Base-by-base conservation (phyloP, 2,888 invertebrate genomes). In the Trichopria drosophilae region DNA sequence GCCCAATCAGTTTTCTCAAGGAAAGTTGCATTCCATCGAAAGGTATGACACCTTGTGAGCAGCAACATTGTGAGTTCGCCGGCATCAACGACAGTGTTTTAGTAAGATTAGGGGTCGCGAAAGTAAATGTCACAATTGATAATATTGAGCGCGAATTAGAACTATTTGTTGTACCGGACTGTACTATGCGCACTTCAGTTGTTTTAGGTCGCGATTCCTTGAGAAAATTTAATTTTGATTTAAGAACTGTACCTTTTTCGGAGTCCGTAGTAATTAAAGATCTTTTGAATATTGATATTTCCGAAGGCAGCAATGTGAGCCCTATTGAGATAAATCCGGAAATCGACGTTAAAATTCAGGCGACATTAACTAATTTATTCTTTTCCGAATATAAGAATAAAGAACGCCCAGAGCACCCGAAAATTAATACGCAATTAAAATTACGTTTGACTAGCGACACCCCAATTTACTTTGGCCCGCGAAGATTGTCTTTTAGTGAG, bases 391-490 rank as follows among this genome's bases (percentile, higher is more conserved):
- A 26, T 26, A 9, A 22, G 18, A 24, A 15, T 6, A 15, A 15
- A 10, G 28, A 24, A 28, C 40, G 40, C 6, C 40, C 40, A 13
- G 28, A 40, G 16, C 16, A 13, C n/a, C 28, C 40, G 3, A 15
- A 26, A 10, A 10, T 34, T 9, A 32, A 32, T 32, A 32, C 12
- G 12, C 3, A 32, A n/a, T 9, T 32, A 6, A 32, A 7, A 2
- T 3, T 31, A n/a, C 1, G 10, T 7, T 4, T 31, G 7, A 32
- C 15, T 7, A 32, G 18, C 9, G 32, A 32, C 12, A 12, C 9
- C 15, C 32, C 12, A 12, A 32, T 32, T n/a, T 32, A 32, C 18
- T 32, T 32, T 12, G 32, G 32, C 9, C 32, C 32, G n/a, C 32
- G 32, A 4, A 32, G 32, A 32, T 12, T 32, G 18, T 32, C 32